Evolutionary conservation across 2,888 invertebrate species (phyloP).

Genomic region (Hermaeophaga mercurialis): DNA sequence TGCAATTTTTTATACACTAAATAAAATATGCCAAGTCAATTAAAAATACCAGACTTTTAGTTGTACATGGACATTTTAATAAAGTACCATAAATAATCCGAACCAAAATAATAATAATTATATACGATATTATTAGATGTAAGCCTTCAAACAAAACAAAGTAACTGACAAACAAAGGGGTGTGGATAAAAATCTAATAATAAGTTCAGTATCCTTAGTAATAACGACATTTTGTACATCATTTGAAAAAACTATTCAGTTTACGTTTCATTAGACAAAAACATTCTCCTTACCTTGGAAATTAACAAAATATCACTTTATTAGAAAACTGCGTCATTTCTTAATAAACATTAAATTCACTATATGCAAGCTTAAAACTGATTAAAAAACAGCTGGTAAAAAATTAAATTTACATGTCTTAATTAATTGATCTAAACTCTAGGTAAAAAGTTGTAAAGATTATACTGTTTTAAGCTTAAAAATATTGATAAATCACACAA

Average conservation of each 20-base stretch:
- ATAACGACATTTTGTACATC: slow-evolving; percentile 36
- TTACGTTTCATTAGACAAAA: slow-evolving; percentile 10
- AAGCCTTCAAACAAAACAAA: slow-evolving; percentile 23
- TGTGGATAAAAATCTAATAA: slow-evolving; percentile 42
- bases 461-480: slow-evolving; percentile 12
- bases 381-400: slow-evolving; percentile 13
- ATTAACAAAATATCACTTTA: slow-evolving; percentile 33
- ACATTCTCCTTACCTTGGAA: slow-evolving; percentile 30
- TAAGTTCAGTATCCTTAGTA: slow-evolving; percentile 42
- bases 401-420: slow-evolving; percentile 2
- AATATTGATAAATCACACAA: slow-evolving; percentile 31
- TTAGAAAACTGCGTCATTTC: slow-evolving; percentile 65
- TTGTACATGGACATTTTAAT: too few relatives aligned
- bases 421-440: background rate
- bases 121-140: too few relatives aligned
- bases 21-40: too few relatives aligned
- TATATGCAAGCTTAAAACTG: slow-evolving; percentile 57
- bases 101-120: too few relatives aligned
- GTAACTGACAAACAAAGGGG: slow-evolving; percentile 47
- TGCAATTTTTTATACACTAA: too few relatives aligned
- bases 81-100: too few relatives aligned
- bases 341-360: slow-evolving; percentile 58
- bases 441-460: slow-evolving; percentile 13
- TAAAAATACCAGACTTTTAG: too few relatives aligned
- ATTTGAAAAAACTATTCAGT: slow-evolving; percentile 4